Percentiles rank a stretch among this genome's conserved stretches.
Conservation (phyloP, 1,140 invertebrate species). For the Nymphalis io region DNA sequence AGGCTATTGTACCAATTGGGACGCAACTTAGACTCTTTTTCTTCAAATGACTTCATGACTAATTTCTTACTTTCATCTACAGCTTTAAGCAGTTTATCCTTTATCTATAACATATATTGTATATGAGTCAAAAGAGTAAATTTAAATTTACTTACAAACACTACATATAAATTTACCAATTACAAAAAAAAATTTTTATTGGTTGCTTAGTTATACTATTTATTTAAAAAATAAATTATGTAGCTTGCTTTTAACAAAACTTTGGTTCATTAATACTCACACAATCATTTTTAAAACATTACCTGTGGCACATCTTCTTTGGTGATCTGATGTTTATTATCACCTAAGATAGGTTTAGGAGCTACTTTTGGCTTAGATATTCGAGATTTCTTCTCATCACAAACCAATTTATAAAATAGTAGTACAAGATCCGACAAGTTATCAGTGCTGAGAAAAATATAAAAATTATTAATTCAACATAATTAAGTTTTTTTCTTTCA, state of each 20-base stretch:
- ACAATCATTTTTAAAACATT: constrained; percentile 1
- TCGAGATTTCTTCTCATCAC: constrained; percentile 73
- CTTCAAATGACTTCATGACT: constrained; percentile 75
- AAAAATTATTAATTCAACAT: neutral
- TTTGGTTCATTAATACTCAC: too few species aligned
- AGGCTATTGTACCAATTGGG: constrained; percentile 72
- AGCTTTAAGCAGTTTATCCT: constrained; percentile 77
- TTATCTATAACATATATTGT: constrained; percentile 63
- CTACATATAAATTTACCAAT: too few species aligned
- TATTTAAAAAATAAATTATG: too few species aligned
- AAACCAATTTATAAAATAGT: constrained; percentile 74
- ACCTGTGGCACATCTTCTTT: constrained; percentile 80
- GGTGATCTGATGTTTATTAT: constrained; percentile 75
- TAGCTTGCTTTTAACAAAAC: too few species aligned
- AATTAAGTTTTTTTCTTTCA: neutral
- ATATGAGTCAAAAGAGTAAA: neutral
- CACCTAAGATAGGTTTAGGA: constrained; percentile 75
- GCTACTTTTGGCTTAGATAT: constrained; percentile 75
- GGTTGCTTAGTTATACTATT: too few species aligned
- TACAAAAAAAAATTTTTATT: too few species aligned
- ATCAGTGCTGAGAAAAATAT: constrained; percentile 68
- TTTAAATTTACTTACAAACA: too few species aligned
- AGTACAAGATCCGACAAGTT: constrained; percentile 71
- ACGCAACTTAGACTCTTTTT: constrained; percentile 65
- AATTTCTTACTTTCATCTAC: constrained; percentile 78